A percentile compares a stretch with the other conserved stretches of the same genome.
Evolutionary conservation across 2,113 vertebrate species (phyloP).

Genomic region (Crotalus horridus): DNA sequence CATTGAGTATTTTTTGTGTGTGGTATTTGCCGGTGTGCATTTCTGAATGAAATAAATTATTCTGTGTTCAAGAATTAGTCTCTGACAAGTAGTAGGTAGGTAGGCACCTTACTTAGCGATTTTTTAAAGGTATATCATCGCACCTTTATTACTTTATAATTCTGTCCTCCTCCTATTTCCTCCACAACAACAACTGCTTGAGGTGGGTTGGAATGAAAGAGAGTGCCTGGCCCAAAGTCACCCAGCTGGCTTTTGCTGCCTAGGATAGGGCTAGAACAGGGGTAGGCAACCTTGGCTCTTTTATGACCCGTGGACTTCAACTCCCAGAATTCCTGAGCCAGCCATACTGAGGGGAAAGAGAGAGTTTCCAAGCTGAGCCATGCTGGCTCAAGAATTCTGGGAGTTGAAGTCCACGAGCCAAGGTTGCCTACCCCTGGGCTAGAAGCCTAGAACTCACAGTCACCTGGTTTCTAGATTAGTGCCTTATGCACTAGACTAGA

Average conservation of each 20-base stretch:
- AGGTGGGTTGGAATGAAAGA: not conserved
- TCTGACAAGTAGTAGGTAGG: not conserved
- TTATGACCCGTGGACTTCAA: no score
- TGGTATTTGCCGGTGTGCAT: not conserved
- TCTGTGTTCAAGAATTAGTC: not conserved
- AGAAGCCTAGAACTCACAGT: no score
- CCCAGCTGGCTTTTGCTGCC: not conserved
- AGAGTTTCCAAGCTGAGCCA: no score
- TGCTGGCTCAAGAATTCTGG: no score
- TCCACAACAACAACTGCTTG: not conserved
- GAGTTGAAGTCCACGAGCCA: no score
- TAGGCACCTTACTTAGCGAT: not conserved
- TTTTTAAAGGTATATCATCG: not conserved
- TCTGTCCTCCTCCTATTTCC: not conserved
- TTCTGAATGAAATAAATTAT: not conserved
- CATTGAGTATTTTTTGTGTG: not conserved
- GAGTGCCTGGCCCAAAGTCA: not conserved
- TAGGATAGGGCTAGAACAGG: not conserved
- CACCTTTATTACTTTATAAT: not conserved
- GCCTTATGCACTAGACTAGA: not conserved
- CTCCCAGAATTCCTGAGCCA: no score
- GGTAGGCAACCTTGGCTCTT: no score
- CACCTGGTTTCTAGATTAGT: no score
- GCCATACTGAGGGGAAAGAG: no score
- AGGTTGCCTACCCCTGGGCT: no score